phyloP scores from a whole-genome alignment of 2,113 vertebrate species.

The Loxodonta africana region DNA sequence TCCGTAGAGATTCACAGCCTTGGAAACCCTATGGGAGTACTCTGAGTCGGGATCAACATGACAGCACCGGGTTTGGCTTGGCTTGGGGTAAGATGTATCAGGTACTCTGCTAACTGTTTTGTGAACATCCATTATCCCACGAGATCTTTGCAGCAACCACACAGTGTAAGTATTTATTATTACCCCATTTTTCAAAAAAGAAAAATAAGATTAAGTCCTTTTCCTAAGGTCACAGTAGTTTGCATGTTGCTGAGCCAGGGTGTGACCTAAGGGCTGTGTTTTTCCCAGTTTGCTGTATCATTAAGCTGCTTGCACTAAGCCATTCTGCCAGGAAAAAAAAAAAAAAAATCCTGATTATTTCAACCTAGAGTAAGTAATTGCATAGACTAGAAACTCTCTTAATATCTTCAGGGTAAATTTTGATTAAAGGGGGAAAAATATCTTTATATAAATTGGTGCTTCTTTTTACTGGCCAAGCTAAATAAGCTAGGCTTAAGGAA shows the following conservation, averaged over 20 bases:
- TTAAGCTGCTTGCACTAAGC: neutral
- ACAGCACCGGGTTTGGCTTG: no score
- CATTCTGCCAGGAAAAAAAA: no score
- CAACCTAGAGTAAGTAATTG: neutral
- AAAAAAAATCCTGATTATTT: neutral
- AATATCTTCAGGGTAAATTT: neutral
- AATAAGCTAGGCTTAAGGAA: slow-evolving; percentile 3
- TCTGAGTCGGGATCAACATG: no score
- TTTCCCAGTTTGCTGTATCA: neutral
- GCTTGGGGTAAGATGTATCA: no score
- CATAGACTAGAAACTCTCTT: neutral
- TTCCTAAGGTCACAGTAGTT: neutral
- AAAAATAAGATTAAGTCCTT: neutral
- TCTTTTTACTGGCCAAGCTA: neutral
- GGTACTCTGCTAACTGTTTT: neutral
- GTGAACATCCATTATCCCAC: neutral
- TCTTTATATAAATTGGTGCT: neutral
- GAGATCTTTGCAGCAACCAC: neutral
- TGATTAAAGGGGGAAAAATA: neutral
- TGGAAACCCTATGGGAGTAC: no score
- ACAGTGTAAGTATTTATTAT: neutral
- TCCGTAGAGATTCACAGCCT: no score
- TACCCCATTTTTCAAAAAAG: neutral
- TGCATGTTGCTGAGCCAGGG: neutral
- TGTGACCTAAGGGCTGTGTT: neutral